phyloP scores from a whole-genome alignment of 2,797 vertebrate genomes.

The Leptodactylus fallax region DNA sequence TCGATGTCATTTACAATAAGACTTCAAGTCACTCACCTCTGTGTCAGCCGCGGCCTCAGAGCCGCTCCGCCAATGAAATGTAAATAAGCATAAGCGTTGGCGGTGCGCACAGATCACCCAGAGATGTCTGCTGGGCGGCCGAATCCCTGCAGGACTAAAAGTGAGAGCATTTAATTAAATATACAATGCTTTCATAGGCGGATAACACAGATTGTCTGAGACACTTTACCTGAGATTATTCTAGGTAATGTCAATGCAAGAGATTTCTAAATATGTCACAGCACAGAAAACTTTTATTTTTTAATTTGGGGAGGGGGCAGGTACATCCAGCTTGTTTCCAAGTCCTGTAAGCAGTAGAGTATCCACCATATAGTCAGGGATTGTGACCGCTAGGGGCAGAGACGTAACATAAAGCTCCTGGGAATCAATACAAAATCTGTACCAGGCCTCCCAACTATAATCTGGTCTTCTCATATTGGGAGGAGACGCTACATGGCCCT shows the following conservation, averaged over 20 bases:
- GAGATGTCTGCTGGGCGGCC: not conserved
- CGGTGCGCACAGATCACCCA: not conserved
- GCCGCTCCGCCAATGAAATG: not conserved
- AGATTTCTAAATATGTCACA: not conserved
- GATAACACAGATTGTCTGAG: no score
- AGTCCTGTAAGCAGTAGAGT: no score
- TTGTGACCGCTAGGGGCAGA: no score
- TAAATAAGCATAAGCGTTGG: not conserved
- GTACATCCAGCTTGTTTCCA: no score
- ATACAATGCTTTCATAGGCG: not conserved
- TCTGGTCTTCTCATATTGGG: no score
- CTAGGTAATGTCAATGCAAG: not conserved
- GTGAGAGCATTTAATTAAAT: conserved; percentile 14
- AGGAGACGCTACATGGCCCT: no score
- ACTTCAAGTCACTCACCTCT: conserved; percentile 22
- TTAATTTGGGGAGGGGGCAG: not conserved
- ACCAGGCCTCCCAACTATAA: no score
- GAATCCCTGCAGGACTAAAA: conserved; percentile 15
- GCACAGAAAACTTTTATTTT: not conserved
- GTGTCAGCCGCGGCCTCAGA: not conserved
- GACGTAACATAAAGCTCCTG: no score
- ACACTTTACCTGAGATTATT: not conserved
- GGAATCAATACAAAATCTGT: no score
- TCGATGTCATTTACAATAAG: conserved; percentile 19
- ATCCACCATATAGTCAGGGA: no score